Percentiles rank a stretch among this genome's conserved stretches.
phyloP scores from a whole-genome alignment of 2,888 invertebrate species.

The Cyrtodaria siliqua region DNA sequence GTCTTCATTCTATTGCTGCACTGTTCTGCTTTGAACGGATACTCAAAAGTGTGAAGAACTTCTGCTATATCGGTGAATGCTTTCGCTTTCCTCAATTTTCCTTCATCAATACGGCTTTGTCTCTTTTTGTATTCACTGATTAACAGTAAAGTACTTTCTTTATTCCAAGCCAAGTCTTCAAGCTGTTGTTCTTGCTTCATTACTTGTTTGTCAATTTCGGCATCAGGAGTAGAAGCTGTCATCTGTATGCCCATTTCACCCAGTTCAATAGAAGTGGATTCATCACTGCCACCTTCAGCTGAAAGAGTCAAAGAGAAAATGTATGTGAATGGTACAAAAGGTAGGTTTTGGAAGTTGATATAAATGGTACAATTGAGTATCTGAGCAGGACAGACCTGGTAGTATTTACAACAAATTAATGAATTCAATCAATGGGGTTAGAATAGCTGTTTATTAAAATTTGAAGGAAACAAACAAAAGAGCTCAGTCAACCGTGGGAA shows the following conservation, averaged over 20 bases:
- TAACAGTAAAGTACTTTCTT: constrained; percentile 14
- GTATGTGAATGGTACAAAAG: neutral
- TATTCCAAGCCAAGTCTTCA: constrained; percentile 10
- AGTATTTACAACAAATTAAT: neutral
- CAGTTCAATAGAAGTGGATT: no score
- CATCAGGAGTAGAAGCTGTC: neutral
- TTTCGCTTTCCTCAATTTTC: constrained; percentile 23
- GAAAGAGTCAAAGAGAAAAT: neutral
- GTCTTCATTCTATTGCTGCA: constrained; percentile 14
- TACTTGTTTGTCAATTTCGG: neutral
- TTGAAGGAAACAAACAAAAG: no score
- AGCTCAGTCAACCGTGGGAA: no score
- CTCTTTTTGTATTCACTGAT: constrained; percentile 24
- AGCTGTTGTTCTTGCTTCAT: neutral
- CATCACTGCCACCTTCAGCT: constrained; percentile 1
- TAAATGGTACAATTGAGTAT: constrained; percentile 3
- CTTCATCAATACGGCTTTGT: constrained; percentile 18
- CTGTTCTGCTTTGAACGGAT: constrained; percentile 20
- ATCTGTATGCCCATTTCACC: neutral
- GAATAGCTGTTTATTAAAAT: no score
- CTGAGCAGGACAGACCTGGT: neutral
- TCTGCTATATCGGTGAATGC: constrained; percentile 18
- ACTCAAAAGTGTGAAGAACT: neutral
- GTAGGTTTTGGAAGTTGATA: neutral
- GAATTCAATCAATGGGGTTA: no score